phyloP scores from a whole-genome alignment of 2,888 invertebrate species.

The Trichogramma dendrolimi region DNA sequence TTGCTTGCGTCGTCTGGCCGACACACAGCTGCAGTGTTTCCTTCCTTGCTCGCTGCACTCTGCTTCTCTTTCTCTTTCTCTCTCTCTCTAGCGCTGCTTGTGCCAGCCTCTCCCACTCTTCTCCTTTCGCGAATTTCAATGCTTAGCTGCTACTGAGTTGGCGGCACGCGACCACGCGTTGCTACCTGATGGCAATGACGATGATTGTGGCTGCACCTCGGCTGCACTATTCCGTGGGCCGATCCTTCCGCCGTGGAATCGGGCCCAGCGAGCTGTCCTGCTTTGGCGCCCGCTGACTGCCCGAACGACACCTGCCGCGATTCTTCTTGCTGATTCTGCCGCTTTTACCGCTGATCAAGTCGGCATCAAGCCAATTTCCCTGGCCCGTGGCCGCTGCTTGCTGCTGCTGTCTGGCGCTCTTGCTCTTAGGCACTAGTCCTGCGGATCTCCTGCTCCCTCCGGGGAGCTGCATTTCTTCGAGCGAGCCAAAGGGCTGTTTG shows the following conservation, averaged over 20 bases:
- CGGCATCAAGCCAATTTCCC: neutral
- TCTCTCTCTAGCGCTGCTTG: conserved; percentile 48
- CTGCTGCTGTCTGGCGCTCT: conserved; percentile 16
- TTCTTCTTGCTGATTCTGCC: conserved; percentile 38
- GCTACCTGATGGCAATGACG: conserved; percentile 25
- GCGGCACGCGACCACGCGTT: neutral
- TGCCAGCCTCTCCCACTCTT: conserved; percentile 28
- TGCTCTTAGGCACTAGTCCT: conserved; percentile 33
- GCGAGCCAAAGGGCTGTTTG: conserved; percentile 51
- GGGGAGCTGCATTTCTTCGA: conserved; percentile 53
- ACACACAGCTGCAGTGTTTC: neutral
- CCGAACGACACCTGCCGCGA: conserved; percentile 42
- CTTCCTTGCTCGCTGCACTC: conserved; percentile 33
- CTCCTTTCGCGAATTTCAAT: conserved; percentile 32
- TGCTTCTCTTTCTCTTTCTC: conserved; percentile 49
- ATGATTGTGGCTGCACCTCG: conserved; percentile 32
- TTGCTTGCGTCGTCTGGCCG: conserved; percentile 33
- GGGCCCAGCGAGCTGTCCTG: conserved; percentile 46
- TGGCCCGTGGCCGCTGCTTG: neutral
- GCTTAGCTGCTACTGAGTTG: conserved; percentile 27
- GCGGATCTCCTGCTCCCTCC: conserved; percentile 49
- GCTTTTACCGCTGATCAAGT: conserved; percentile 18
- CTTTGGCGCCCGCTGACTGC: conserved; percentile 42
- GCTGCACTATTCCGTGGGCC: conserved; percentile 48
- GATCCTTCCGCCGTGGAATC: conserved; percentile 46